A percentile compares a stretch with the other conserved stretches of the same genome.
Evolutionary conservation across 2,888 invertebrate species (phyloP).

Genomic region (Xylocampa areola): DNA sequence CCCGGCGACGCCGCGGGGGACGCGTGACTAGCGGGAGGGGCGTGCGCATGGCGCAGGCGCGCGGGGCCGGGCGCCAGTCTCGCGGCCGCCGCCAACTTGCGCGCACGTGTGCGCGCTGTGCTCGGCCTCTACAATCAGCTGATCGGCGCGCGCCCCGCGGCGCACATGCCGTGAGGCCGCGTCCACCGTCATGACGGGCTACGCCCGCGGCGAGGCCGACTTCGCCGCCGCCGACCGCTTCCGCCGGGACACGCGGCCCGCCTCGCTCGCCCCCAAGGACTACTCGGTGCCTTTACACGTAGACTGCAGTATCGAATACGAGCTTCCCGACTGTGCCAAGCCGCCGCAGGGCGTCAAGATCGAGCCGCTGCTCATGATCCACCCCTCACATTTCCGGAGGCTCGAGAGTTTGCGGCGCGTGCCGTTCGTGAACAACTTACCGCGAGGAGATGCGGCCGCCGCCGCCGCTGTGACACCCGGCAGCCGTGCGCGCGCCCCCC

Average conservation of each 20-base stretch:
- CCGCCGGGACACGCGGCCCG: conserved; percentile 84
- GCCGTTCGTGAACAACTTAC: conserved; percentile 95
- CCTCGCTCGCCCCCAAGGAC: conserved; percentile 92
- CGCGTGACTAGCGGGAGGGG: conserved; percentile 65
- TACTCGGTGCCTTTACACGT: conserved; percentile 96
- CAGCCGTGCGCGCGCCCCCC: conserved; percentile 63
- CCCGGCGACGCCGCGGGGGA: conserved; percentile 57
- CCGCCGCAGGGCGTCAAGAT: conserved; percentile 95
- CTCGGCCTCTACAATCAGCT: conserved; percentile 78
- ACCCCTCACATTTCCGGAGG: conserved; percentile 96
- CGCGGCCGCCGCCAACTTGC: conserved; percentile 75
- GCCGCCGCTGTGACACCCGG: conserved; percentile 69
- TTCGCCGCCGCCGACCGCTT: conserved; percentile 86
- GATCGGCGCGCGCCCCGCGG: conserved; percentile 86
- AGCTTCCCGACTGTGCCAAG: conserved; percentile 96
- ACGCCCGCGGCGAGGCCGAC: conserved; percentile 87
- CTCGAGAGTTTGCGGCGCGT: conserved; percentile 95
- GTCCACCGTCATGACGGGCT: conserved; percentile 87
- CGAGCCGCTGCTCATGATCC: conserved; percentile 96
- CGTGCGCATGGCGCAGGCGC: conserved; percentile 73
- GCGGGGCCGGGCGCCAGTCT: conserved; percentile 77
- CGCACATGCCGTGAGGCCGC: conserved; percentile 87
- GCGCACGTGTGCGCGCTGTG: conserved; percentile 79
- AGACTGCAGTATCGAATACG: conserved; percentile 97
- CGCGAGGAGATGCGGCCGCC: conserved; percentile 87